phyloP scores from a whole-genome alignment of 2,113 vertebrate species.

The Hiodon tergisus region DNA sequence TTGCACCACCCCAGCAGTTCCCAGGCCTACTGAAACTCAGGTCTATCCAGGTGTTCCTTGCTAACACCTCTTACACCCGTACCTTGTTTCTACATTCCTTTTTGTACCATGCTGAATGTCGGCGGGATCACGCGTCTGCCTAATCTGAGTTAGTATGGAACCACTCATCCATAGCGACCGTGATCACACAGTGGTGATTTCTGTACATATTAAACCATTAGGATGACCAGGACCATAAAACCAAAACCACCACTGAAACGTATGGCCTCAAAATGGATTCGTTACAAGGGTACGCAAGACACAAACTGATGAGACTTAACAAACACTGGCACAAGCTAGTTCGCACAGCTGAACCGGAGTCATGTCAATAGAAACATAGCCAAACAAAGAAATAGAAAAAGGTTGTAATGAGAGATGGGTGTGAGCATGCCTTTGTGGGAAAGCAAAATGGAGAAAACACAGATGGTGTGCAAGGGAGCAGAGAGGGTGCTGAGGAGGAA shows the following conservation, averaged over 20 bases:
- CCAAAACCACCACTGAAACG: background rate
- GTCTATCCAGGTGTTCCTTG: too few species aligned
- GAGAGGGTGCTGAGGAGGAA: slow-evolving; percentile 15
- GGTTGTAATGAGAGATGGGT: background rate
- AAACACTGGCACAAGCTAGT: background rate
- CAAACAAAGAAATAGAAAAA: background rate
- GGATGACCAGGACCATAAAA: background rate
- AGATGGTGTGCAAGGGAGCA: background rate
- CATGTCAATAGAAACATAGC: background rate
- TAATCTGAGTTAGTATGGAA: too few species aligned
- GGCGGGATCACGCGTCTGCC: too few species aligned
- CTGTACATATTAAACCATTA: background rate
- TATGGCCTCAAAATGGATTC: background rate
- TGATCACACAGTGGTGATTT: background rate
- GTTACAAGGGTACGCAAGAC: background rate
- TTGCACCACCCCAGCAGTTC: too few species aligned
- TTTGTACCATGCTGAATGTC: too few species aligned
- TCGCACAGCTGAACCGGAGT: background rate
- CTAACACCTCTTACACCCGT: too few species aligned
- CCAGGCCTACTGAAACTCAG: too few species aligned
- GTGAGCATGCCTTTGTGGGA: background rate
- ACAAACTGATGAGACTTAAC: background rate
- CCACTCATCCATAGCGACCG: too few species aligned
- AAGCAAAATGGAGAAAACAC: slow-evolving; percentile 5
- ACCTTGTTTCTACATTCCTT: too few species aligned